Conservation (phyloP, 2,888 invertebrate genomes). For the Steinernema hermaphroditum region DNA sequence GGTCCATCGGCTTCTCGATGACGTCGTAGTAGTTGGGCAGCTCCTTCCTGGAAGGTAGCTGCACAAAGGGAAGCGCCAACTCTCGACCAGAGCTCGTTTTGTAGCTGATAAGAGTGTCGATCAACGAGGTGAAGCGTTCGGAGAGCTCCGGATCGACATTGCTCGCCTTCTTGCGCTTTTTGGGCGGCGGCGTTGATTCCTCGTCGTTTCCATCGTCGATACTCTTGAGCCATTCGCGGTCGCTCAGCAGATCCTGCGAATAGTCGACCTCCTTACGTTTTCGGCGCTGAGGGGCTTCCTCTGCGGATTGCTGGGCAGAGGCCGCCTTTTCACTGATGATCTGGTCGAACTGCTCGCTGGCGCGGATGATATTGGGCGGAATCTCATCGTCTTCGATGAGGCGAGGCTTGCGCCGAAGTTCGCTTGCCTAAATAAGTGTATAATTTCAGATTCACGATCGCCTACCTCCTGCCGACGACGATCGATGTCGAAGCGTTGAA, state of each 20-base stretch:
- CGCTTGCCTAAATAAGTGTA: too few species aligned
- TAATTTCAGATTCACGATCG: too few species aligned
- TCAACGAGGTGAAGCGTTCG: not conserved
- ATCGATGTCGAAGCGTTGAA: conserved; percentile 86
- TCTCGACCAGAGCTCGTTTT: conserved; percentile 27
- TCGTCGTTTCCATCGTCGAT: conserved; percentile 50
- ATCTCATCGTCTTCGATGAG: conserved; percentile 91
- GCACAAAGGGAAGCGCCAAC: conserved; percentile 46
- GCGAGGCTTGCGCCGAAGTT: conserved; percentile 75
- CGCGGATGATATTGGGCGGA: conserved; percentile 80
- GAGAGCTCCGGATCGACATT: not conserved
- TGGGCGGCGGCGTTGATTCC: not conserved
- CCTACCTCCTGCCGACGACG: conserved; percentile 80
- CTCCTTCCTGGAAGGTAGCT: conserved; percentile 69
- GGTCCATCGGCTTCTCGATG: conserved; percentile 31
- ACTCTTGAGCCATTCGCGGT: conserved; percentile 79
- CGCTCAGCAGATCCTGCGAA: conserved; percentile 81
- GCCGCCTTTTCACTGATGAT: not conserved
- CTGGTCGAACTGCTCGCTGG: conserved; percentile 16
- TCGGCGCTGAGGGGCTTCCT: conserved; percentile 26
- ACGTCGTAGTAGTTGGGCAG: conserved; percentile 71
- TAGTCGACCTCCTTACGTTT: conserved; percentile 44
- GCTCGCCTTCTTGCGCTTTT: conserved; percentile 32
- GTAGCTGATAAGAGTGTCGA: not conserved
- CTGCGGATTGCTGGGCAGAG: not conserved